Evolutionary conservation across 2,888 invertebrate genomes (phyloP).

Genomic region (Antheraea assamensis): DNA sequence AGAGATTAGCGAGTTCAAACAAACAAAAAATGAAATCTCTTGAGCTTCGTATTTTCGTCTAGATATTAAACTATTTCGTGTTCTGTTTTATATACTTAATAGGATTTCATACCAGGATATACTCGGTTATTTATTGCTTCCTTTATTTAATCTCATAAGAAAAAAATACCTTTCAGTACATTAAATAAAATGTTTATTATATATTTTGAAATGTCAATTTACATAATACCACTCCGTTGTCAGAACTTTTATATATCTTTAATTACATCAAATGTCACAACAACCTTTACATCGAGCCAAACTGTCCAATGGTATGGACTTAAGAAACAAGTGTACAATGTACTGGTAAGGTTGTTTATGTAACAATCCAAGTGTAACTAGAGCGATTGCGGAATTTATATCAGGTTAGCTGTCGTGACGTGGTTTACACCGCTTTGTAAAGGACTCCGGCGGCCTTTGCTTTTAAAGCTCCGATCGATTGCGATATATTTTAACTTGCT

Average conservation of each 20-base stretch:
- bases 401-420: constrained; percentile 18
- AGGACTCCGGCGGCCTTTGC: constrained; percentile 13
- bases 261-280: constrained; percentile 19
- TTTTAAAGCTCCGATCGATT: constrained; percentile 1
- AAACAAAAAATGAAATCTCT: no score
- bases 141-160: background rate
- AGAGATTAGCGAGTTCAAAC: no score
- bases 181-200: background rate
- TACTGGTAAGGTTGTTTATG: constrained; percentile 42
- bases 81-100: background rate
- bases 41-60: no score
- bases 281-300: constrained; percentile 18
- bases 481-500: background rate
- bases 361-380: constrained; percentile 54
- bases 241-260: constrained; percentile 17
- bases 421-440: constrained; percentile 16
- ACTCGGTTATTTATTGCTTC: background rate
- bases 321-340: constrained; percentile 42
- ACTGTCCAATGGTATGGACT: constrained; percentile 23
- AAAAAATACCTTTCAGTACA: constrained; percentile 4
- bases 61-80: background rate
- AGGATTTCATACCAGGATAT: background rate
- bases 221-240: constrained; percentile 2
- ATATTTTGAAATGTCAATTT: constrained; percentile 8
- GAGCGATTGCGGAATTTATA: constrained; percentile 55